Evolutionary conservation across 1,140 invertebrate species (phyloP), one percentile per base, ranked within the genome.

Genomic region (Delia radicum): DNA sequence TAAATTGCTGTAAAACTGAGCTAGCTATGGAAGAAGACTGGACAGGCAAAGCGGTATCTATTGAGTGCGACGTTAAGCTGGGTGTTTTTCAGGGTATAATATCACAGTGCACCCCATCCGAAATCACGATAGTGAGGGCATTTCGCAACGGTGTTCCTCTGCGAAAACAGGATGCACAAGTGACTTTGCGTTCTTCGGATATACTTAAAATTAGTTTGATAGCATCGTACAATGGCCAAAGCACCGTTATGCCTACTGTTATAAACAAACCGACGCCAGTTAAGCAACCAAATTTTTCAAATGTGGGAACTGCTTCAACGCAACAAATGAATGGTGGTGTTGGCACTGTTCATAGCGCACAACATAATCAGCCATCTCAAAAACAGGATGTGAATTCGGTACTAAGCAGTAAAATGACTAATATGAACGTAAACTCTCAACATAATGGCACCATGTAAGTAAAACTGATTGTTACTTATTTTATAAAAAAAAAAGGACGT

Each of bases 141-240:
- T 95, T 94, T 84, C 90, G 92, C 76, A 94, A 97, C 88, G 94
- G 94, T 5, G 89, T 95, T 24, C 93, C 93, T 55, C 87, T 86
- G 69, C 82, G 81, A 33, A 85, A 90, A 79, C 87, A 88, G 55
- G 87, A 89, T 31, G 85, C 88, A 8, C 87, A 90, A 79, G 87
- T 93, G 48, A 89, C 89, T 33, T 83, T 93, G 24, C 87, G 87
- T 87, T 73, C 74, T 27, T 69, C 76, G 13, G 83, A 85, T 46
- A 85, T 85, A 3, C 74, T 79, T 8, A 81, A 78, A 42, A 85
- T 85, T 26, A 77, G 81, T 78, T 73, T 85, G 18, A 82, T 85
- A 77, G 82, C 85, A 48, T 78, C 81, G 5, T 77, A 74, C 27
- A 76, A 77, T 74, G 75, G 61, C 10, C 78, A 75, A 21, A 76